Percentiles rank a stretch among this genome's conserved stretches.
These are phyloP conservation scores for Halcyon badia DNA, from an alignment of 2,797 vertebrate genomes.

Conservation along the genomic window DNA sequence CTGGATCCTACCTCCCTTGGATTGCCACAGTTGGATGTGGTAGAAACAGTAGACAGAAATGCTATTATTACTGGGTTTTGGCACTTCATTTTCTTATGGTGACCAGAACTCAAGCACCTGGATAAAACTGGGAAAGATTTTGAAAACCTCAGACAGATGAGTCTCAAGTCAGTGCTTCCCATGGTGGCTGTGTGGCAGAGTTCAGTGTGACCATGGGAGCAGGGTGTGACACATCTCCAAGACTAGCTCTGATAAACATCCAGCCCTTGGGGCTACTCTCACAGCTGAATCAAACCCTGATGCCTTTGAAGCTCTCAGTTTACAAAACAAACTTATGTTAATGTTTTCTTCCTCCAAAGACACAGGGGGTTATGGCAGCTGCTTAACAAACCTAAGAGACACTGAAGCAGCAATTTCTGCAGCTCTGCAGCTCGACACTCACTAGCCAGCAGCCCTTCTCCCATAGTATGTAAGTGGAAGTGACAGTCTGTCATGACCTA, in stretches of 20 bases:
- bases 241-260: neutral
- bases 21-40: neutral
- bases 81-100: neutral
- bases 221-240: neutral
- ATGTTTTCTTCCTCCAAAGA: neutral
- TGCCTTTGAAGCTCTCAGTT: neutral
- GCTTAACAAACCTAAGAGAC: neutral
- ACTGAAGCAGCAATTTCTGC: neutral
- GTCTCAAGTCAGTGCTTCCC: neutral
- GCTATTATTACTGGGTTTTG: neutral
- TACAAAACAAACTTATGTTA: neutral
- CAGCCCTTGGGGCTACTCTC: neutral
- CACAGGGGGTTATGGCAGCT: neutral
- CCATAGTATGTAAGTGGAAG: neutral
- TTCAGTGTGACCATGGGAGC: neutral
- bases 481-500: neutral
- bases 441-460: rapidly evolving
- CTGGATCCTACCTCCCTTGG: neutral
- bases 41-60: neutral
- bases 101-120: neutral
- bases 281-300: neutral
- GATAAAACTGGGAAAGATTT: neutral
- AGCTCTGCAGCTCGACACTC: rapidly evolving
- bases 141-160: neutral
- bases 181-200: rapidly evolving